Conservation (phyloP, 2,888 invertebrate genomes). For the Lasius fuliginosus region DNA sequence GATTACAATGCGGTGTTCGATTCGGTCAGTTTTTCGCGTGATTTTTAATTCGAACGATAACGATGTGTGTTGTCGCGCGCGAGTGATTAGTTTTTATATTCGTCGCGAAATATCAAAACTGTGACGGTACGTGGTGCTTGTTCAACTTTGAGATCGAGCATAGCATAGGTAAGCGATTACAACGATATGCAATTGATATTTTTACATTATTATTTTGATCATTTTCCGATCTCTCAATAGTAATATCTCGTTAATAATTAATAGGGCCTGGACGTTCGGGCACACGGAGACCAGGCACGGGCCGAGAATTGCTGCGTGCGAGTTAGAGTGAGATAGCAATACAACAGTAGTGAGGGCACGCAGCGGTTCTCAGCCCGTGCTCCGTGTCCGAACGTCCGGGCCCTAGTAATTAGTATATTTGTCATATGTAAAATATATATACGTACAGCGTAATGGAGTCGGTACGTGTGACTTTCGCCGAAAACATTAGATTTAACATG, state of each 20-base stretch:
- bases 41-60: not conserved
- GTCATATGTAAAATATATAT: not conserved
- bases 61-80: not conserved
- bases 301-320: too few species aligned
- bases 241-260: not conserved
- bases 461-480: not conserved
- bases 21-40: not conserved
- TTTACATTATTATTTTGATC: not conserved
- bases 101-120: too few species aligned
- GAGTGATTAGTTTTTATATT: too few species aligned
- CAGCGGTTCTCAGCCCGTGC: too few species aligned
- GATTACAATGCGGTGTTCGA: too few species aligned
- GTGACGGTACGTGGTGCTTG: not conserved
- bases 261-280: too few species aligned
- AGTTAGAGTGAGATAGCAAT: too few species aligned
- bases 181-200: not conserved
- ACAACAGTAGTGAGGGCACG: too few species aligned
- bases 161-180: not conserved
- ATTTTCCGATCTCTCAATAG: too few species aligned
- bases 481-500: not conserved
- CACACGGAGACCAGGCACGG: too few species aligned
- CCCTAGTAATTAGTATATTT: not conserved
- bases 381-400: too few species aligned
- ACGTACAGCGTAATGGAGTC: not conserved
- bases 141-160: not conserved